These are phyloP conservation scores for Limnothrissa miodon DNA, from an alignment of 2,113 vertebrate species.

Conservation along the genomic window DNA sequence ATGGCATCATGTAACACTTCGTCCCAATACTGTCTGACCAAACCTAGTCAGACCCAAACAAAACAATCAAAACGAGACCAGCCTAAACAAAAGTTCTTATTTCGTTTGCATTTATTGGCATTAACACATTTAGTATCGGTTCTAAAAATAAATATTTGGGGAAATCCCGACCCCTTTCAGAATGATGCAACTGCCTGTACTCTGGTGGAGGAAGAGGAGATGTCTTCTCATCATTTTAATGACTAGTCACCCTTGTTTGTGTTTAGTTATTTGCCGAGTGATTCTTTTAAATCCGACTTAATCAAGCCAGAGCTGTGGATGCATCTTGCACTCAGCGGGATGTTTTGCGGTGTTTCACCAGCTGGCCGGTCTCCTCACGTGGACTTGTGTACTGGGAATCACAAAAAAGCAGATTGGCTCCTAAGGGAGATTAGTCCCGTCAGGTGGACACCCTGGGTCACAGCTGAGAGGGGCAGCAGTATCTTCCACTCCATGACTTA, in stretches of 20 bases:
- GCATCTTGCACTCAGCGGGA: not conserved
- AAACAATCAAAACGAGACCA: not conserved
- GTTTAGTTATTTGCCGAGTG: not conserved
- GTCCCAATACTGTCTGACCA: not conserved
- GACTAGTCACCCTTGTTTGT: not conserved
- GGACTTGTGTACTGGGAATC: not conserved
- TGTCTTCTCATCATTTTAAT: not conserved
- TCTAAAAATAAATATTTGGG: not conserved
- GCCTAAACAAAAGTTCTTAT: not conserved
- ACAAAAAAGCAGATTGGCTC: not conserved
- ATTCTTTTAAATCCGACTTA: not conserved
- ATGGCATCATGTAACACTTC: not conserved
- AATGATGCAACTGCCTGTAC: not conserved
- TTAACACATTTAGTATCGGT: not conserved
- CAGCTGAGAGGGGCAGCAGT: not conserved
- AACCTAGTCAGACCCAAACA: not conserved
- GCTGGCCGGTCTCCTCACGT: not conserved
- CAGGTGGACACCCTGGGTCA: conserved; percentile 24
- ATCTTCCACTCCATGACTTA: not conserved
- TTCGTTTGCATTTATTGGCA: not conserved
- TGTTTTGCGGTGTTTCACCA: not conserved
- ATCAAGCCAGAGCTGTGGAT: not conserved
- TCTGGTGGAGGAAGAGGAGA: not conserved
- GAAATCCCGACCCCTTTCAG: not conserved
- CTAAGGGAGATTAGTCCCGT: conserved; percentile 25